These are phyloP conservation scores for Ecliptopera silaceata DNA, from an alignment of 2,888 invertebrate genomes.

Conservation along the genomic window DNA sequence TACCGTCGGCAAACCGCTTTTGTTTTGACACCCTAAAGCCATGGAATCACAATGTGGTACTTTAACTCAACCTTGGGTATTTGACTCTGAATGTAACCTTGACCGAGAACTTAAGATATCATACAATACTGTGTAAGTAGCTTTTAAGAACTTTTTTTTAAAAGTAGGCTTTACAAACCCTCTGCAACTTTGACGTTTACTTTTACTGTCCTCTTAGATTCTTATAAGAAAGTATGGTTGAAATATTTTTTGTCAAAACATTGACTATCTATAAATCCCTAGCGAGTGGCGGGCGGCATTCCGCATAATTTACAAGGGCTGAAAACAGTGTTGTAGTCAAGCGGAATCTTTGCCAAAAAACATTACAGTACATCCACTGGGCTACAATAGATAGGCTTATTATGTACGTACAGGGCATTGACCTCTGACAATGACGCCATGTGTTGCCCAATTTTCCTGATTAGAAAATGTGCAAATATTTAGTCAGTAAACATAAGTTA, in stretches of 20 bases:
- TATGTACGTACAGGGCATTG: slow-evolving; percentile 10
- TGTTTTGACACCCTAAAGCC: background rate
- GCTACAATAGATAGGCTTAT: slow-evolving; percentile 20
- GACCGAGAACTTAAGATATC: too few relatives aligned
- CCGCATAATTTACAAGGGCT: slow-evolving; percentile 45
- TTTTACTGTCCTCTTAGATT: too few relatives aligned
- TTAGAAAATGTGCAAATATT: background rate
- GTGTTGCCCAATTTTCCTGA: background rate
- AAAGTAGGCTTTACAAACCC: too few relatives aligned
- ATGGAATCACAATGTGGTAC: background rate
- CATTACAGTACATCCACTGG: slow-evolving; percentile 35
- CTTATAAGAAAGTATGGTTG: too few relatives aligned
- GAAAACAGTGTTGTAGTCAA: slow-evolving; percentile 39
- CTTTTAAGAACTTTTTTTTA: too few relatives aligned
- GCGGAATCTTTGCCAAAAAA: slow-evolving; percentile 47
- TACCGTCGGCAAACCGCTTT: background rate
- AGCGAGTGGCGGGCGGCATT: slow-evolving; percentile 33
- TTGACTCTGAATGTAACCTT: background rate
- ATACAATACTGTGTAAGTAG: too few relatives aligned
- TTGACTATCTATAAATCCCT: slow-evolving; percentile 17
- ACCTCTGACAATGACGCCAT: slow-evolving; percentile 16
- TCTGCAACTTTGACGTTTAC: too few relatives aligned
- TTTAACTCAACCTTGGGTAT: background rate
- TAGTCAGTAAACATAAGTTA: too few relatives aligned
- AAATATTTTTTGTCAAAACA: background rate